Evolutionary conservation across 2,888 invertebrate genomes (phyloP).

Genomic region (Willowsia nigromaculata): DNA sequence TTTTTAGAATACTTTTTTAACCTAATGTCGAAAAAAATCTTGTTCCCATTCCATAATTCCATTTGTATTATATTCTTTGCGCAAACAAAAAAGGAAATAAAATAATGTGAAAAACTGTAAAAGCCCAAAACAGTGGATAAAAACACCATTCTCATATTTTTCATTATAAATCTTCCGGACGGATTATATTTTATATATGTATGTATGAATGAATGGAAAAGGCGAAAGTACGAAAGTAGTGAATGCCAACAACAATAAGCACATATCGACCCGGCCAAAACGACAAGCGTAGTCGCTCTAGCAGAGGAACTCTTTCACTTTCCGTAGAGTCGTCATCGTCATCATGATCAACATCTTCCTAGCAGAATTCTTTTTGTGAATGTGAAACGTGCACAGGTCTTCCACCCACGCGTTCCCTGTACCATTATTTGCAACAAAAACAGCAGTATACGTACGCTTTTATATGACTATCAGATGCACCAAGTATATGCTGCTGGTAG

Average conservation of each 20-base stretch:
- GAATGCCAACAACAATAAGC: constrained; percentile 4
- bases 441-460: not conserved
- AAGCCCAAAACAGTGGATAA: not conserved
- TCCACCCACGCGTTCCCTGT: constrained; percentile 64
- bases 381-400: constrained; percentile 51
- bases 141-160: not conserved
- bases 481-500: constrained; percentile 1
- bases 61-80: not conserved
- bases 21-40: too few relatives aligned
- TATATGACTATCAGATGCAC: not conserved
- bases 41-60: too few relatives aligned
- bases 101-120: not conserved
- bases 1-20: too few relatives aligned
- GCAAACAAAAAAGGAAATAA: not conserved
- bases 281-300: not conserved
- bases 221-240: not conserved
- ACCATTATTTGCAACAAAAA: constrained; percentile 39
- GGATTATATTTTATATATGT: not conserved
- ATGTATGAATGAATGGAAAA: not conserved
- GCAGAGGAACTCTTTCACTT: not conserved
- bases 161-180: not conserved
- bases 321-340: not conserved
- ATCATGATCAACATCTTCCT: constrained; percentile 7
- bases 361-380: constrained; percentile 41
- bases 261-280: constrained; percentile 20